phyloP scores from a whole-genome alignment of 1,140 invertebrate species.

The Drosophila mojavensis region DNA sequence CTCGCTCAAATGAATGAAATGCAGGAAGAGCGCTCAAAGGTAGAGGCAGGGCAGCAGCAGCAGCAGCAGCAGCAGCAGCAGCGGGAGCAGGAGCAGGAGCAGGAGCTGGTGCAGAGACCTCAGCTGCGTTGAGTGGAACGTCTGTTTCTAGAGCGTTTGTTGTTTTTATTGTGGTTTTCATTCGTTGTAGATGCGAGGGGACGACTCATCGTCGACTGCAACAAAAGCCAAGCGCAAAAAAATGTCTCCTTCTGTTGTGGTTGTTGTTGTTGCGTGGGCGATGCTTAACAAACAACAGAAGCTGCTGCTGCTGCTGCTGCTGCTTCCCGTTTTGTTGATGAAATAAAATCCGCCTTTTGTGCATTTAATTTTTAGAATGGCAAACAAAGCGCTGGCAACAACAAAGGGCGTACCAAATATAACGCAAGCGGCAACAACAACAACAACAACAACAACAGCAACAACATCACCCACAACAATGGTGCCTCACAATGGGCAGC shows the following conservation, averaged over 20 bases:
- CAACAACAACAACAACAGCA: constrained; percentile 12
- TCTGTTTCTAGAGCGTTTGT: constrained; percentile 77
- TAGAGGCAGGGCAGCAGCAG: background rate
- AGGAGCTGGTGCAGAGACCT: constrained; percentile 31
- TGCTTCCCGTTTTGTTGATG: constrained; percentile 80
- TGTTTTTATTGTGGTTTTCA: constrained; percentile 45
- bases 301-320: constrained; percentile 53
- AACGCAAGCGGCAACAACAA: constrained; percentile 45
- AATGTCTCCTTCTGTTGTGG: constrained; percentile 62
- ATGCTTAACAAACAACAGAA: constrained; percentile 81
- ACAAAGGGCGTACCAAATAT: constrained; percentile 78
- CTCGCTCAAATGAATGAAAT: constrained; percentile 50
- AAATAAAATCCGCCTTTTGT: constrained; percentile 83
- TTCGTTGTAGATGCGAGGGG: constrained; percentile 1
- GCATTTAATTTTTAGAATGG: constrained; percentile 82
- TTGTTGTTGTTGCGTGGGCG: constrained; percentile 66
- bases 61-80: background rate
- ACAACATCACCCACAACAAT: constrained; percentile 75
- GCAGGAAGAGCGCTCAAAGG: constrained; percentile 18
- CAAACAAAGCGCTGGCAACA: constrained; percentile 78
- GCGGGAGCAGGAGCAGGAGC: constrained; percentile 6
- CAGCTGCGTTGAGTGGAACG: constrained; percentile 78
- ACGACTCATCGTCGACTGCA: constrained; percentile 38
- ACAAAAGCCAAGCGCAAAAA: constrained; percentile 63
- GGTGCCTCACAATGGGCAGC: constrained; percentile 60